These are phyloP conservation scores for Mimachlamys varia DNA, from an alignment of 2,888 invertebrate species.

Conservation along the genomic window DNA sequence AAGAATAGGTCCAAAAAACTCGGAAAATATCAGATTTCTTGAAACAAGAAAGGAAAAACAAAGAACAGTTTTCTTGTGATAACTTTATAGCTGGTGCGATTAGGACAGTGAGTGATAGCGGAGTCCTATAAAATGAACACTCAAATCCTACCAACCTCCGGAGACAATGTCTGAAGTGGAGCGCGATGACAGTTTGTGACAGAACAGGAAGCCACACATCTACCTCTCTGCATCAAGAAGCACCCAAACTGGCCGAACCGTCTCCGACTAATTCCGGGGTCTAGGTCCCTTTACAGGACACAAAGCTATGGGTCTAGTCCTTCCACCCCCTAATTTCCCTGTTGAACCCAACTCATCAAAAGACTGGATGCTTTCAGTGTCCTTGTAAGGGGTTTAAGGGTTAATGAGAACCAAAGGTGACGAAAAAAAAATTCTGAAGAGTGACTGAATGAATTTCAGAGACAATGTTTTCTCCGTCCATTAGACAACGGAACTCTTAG, in stretches of 20 bases:
- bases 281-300: not conserved
- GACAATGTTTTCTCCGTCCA: not conserved
- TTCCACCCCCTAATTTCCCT: not conserved
- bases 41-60: no score
- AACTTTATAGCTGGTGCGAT: not conserved
- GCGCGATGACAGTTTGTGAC: not conserved
- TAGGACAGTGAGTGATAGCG: not conserved
- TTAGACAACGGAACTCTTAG: not conserved
- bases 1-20: not conserved
- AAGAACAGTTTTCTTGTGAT: not conserved
- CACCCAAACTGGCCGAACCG: slow-evolving; percentile 1
- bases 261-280: not conserved
- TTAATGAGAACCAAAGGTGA: not conserved
- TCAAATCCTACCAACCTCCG: not conserved
- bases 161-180: slow-evolving; percentile 27
- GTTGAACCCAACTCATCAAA: not conserved
- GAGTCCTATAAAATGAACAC: slow-evolving; percentile 31
- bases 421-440: not conserved
- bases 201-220: not conserved
- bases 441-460: not conserved
- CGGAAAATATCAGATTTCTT: no score
- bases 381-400: slow-evolving; percentile 6
- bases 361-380: not conserved
- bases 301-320: not conserved
- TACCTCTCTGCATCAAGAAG: not conserved